These are phyloP conservation scores for Brachyalestes nurse DNA, from an alignment of 2,797 vertebrate species.

Conservation along the genomic window DNA sequence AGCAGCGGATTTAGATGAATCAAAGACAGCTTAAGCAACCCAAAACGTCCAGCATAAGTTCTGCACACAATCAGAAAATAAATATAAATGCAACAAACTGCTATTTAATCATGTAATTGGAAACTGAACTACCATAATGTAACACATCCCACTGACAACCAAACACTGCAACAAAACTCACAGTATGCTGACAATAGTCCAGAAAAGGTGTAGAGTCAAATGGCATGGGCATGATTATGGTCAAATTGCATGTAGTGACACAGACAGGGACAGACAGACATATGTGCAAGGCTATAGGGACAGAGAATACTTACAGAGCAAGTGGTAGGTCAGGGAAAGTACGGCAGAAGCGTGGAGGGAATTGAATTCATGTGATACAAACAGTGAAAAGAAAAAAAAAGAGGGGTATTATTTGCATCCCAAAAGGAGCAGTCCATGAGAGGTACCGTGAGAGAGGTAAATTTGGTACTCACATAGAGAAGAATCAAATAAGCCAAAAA, in stretches of 20 bases:
- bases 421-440: slow-evolving; percentile 1
- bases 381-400: slow-evolving; percentile 40
- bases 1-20: not conserved
- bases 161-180: slow-evolving; percentile 24
- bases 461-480: slow-evolving; percentile 48
- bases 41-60: not conserved
- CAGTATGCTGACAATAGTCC: slow-evolving; percentile 1
- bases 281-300: slow-evolving; percentile 22
- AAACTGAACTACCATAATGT: slow-evolving; percentile 8
- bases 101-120: not conserved
- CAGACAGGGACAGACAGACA: slow-evolving; percentile 32
- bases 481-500: slow-evolving; percentile 29
- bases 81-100: not conserved
- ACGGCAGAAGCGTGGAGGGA: slow-evolving; percentile 44
- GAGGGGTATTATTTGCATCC: slow-evolving; percentile 43
- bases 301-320: slow-evolving; percentile 52
- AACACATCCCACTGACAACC: not conserved
- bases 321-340: slow-evolving; percentile 47
- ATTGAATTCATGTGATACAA: slow-evolving; percentile 34
- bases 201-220: slow-evolving; percentile 12
- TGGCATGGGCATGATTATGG: not conserved
- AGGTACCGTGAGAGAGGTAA: not conserved
- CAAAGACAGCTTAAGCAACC: not conserved
- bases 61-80: not conserved
- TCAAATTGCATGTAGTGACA: slow-evolving; percentile 10